Evolutionary conservation across 2,113 vertebrate genomes (phyloP).

Genomic region (Butorides virescens): DNA sequence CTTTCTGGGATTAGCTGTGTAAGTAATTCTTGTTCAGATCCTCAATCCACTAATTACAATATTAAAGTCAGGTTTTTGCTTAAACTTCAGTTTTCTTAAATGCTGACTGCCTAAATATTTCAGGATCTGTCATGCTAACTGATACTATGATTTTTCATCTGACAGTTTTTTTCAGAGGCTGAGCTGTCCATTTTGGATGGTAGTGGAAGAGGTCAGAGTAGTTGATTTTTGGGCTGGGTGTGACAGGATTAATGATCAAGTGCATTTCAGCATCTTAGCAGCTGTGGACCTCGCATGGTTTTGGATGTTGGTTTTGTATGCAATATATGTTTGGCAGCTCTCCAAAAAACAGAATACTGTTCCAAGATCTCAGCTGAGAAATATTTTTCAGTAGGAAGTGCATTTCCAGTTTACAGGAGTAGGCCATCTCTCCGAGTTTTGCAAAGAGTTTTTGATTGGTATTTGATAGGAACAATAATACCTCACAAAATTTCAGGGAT

Average conservation of each 20-base stretch:
- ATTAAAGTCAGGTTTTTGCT: background rate
- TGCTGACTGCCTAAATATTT: slow-evolving; percentile 37
- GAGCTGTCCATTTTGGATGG: background rate
- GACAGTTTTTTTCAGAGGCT: background rate
- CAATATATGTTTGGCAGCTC: slow-evolving; percentile 50
- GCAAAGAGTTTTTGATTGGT: background rate
- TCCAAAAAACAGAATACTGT: slow-evolving; percentile 41
- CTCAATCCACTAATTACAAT: background rate
- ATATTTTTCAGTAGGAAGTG: slow-evolving; percentile 52
- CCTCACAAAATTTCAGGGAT: background rate
- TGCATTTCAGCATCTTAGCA: slow-evolving; percentile 59
- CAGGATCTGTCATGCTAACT: background rate
- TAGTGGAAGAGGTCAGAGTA: background rate
- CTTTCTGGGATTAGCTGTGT: background rate
- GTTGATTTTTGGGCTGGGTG: slow-evolving; percentile 56
- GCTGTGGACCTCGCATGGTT: slow-evolving; percentile 11
- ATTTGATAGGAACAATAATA: background rate
- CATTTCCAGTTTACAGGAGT: slow-evolving; percentile 26
- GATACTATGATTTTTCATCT: background rate
- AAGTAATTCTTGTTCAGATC: slow-evolving; percentile 10
- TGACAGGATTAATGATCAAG: slow-evolving; percentile 58
- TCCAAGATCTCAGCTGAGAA: slow-evolving; percentile 58
- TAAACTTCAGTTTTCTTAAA: slow-evolving; percentile 50
- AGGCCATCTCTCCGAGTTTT: background rate
- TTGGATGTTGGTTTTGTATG: slow-evolving; percentile 28